A percentile compares a stretch with the other conserved stretches of the same genome.
Evolutionary conservation across 53 echinoderm and acorn worm genomes (phyloP).

Genomic region (Antedon mediterranea): DNA sequence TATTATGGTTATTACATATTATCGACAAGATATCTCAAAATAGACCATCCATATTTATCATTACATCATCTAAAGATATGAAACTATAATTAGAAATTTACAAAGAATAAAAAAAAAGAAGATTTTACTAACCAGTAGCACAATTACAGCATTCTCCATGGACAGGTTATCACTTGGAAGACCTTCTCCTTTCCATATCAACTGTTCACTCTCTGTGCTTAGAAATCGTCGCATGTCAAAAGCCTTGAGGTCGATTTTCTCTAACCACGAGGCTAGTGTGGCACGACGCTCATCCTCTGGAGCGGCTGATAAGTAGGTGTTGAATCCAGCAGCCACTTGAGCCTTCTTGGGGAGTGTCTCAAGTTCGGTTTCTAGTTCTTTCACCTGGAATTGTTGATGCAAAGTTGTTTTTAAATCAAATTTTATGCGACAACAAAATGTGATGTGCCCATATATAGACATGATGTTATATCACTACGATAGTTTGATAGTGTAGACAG

Average conservation of each 20-base stretch:
- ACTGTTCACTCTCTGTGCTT: constrained; percentile 91
- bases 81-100: neutral
- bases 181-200: constrained; percentile 97
- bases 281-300: constrained; percentile 69
- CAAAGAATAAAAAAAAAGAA: neutral
- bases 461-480: too few species aligned
- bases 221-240: constrained; percentile 87
- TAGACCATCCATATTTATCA: too few species aligned
- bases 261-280: constrained; percentile 41
- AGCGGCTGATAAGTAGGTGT: constrained; percentile 82
- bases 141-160: constrained; percentile 91
- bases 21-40: too few species aligned
- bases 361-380: constrained; percentile 73
- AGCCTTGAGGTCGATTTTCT: constrained; percentile 34
- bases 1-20: too few species aligned
- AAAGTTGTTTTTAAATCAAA: neutral
- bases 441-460: too few species aligned
- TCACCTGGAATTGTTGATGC: constrained; percentile 32
- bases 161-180: constrained; percentile 80
- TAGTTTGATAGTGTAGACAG: too few species aligned
- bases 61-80: too few species aligned
- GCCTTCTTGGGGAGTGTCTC: constrained; percentile 94
- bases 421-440: too few species aligned
- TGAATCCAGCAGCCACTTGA: constrained; percentile 89
- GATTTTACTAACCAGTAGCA: constrained; percentile 53